These are phyloP conservation scores for Mycalesis mineus DNA, from an alignment of 2,888 invertebrate genomes.

Conservation along the genomic window DNA sequence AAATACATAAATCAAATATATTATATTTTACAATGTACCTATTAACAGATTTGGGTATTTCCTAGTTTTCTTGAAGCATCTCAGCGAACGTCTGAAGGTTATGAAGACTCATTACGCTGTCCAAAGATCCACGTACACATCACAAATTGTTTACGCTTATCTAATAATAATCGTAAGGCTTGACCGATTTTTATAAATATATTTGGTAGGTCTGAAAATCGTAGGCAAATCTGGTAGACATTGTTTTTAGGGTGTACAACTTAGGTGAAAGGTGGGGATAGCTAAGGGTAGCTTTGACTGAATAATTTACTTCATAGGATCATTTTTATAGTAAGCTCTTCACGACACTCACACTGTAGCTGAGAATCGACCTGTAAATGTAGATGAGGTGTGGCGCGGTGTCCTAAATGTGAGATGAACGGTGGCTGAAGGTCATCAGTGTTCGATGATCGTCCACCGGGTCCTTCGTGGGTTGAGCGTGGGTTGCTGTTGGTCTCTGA, in stretches of 20 bases:
- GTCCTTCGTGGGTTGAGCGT: slow-evolving; percentile 29
- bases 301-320: slow-evolving; percentile 43
- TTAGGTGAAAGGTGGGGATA: too few species aligned
- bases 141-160: too few species aligned
- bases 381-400: slow-evolving; percentile 42
- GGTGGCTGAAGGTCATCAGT: slow-evolving; percentile 31
- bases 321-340: too few species aligned
- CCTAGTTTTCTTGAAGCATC: slow-evolving; percentile 13
- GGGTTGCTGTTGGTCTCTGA: slow-evolving; percentile 41
- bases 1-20: too few species aligned
- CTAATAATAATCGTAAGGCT: too few species aligned
- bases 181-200: too few species aligned
- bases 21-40: too few species aligned
- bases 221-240: too few species aligned
- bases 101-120: neutral
- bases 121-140: neutral
- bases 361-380: slow-evolving; percentile 39
- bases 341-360: slow-evolving; percentile 39
- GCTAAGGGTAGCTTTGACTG: too few species aligned
- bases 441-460: slow-evolving; percentile 46
- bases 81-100: neutral
- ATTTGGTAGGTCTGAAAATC: too few species aligned
- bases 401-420: slow-evolving; percentile 41
- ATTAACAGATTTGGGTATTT: too few species aligned
- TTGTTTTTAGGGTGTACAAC: too few species aligned